Evolutionary conservation across 2,888 invertebrate genomes (phyloP), one percentile per base, ranked within the genome.

Genomic region (Ecliptopera silaceata): DNA sequence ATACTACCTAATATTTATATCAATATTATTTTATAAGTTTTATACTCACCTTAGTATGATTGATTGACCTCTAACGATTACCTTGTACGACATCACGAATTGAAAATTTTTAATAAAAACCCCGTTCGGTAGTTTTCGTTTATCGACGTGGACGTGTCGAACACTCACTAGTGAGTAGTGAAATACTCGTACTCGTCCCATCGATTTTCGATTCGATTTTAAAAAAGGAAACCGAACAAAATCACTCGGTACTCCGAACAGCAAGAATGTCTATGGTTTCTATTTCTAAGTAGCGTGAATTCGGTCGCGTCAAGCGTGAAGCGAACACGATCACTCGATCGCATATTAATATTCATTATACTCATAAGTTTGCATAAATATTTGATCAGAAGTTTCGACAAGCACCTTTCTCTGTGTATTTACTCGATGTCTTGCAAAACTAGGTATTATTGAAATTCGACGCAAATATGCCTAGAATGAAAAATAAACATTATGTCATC

Each of bases 301-400:
- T 69, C 64, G 61, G 64, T 59, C 60, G 72, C 69, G 59, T 67
- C 54, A 60, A 72, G 70, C 75, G 73, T 76, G 74, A 77, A 70
- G 72, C 36, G 38, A 66, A 61, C 70, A 64, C 66, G 61, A 69
- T 56, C 67, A 69, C 65, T 72, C 69, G 63, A 66, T 71, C 70
- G 65, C 61, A 66, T 68, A 73, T 75, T 65, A 74, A 74, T 73
- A 76, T 74, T 69, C 70, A 74, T 72, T 56, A 56, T 73, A 76
- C 73, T 69, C 70, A 74, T 72, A 56, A 48, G 63, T 72, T 70
- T 67, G 64, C 68, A 70, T 72, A 69, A 65, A 64, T 62, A 64
- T 66, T 61, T 60, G 36, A 59, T 47, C 58, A 60, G 51, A 48
- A 56, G 56, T 55, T 62, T 61, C 50, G 50, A 48, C 43, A 26